phyloP scores from a whole-genome alignment of 1,140 invertebrate genomes.

The Pissodes strobi region DNA sequence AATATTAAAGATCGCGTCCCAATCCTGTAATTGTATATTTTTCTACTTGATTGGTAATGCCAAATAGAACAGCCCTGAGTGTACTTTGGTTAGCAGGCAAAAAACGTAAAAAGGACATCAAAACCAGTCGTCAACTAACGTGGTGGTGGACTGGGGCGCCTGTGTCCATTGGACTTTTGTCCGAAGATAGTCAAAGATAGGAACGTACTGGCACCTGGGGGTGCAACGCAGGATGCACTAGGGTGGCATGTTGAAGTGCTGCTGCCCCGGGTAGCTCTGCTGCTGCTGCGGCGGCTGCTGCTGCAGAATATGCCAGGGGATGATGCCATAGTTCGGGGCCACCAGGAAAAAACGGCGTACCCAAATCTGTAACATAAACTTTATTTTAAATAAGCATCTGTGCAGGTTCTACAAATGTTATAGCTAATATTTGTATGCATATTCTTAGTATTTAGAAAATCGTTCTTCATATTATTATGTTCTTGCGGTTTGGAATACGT shows the following conservation, averaged over 20 bases:
- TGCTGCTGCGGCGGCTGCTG: slow-evolving; percentile 63
- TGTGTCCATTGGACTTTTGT: slow-evolving; percentile 67
- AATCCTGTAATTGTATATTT: too few species aligned
- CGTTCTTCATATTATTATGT: too few species aligned
- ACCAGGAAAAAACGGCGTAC: slow-evolving; percentile 91
- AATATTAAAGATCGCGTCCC: too few species aligned
- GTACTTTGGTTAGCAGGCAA: not conserved
- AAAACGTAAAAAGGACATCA: slow-evolving; percentile 14
- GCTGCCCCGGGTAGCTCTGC: slow-evolving; percentile 78
- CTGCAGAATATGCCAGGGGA: slow-evolving; percentile 81
- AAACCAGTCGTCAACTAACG: slow-evolving; percentile 50
- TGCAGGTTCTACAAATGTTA: too few species aligned
- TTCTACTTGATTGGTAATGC: too few species aligned
- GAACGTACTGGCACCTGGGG: slow-evolving; percentile 95
- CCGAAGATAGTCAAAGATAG: slow-evolving; percentile 95
- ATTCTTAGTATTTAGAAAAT: too few species aligned
- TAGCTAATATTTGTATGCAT: too few species aligned
- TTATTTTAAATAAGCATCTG: slow-evolving; percentile 35
- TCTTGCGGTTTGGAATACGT: too few species aligned
- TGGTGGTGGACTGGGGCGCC: slow-evolving; percentile 60
- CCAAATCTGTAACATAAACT: slow-evolving; percentile 73
- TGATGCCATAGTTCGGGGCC: slow-evolving; percentile 92
- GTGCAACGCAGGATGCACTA: slow-evolving; percentile 94
- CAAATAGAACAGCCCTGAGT: not conserved
- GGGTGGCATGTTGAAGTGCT: slow-evolving; percentile 81